phyloP scores from a whole-genome alignment of 2,888 invertebrate species.

The Drosophila fungiperda region DNA sequence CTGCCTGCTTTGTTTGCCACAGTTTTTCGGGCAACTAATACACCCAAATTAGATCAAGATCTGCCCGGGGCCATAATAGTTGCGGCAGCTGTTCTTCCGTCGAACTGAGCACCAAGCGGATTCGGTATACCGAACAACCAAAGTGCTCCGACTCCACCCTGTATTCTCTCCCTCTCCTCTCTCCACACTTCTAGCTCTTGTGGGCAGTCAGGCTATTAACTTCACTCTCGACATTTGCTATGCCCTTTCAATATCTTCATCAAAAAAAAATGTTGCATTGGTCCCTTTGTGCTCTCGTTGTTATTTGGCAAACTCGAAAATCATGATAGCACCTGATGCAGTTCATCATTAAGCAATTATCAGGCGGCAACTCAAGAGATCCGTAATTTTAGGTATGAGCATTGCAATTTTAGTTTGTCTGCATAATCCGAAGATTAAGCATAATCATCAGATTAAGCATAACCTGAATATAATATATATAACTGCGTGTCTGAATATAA shows the following conservation, averaged over 20 bases:
- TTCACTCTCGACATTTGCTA: conserved; percentile 55
- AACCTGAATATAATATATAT: conserved; percentile 1
- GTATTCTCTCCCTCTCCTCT: conserved; percentile 1
- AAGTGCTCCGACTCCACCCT: conserved; percentile 1
- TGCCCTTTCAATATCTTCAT: conserved; percentile 51
- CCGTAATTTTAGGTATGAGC: conserved; percentile 27
- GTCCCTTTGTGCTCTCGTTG: conserved; percentile 19
- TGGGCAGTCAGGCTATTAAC: conserved; percentile 61
- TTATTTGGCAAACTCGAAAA: conserved; percentile 52
- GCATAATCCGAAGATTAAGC: conserved; percentile 10
- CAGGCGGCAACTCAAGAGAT: conserved; percentile 24
- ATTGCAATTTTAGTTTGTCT: conserved; percentile 19
- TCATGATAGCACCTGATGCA: conserved; percentile 72
- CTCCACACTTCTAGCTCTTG: conserved; percentile 39
- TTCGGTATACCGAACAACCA: conserved; percentile 46
- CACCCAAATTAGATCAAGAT: conserved; percentile 80
- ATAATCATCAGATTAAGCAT: conserved; percentile 10
- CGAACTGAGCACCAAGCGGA: conserved; percentile 56
- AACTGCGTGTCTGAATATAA: neutral
- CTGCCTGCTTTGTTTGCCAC: conserved; percentile 58
- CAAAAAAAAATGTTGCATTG: conserved; percentile 18
- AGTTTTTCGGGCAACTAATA: conserved; percentile 75
- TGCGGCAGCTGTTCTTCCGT: conserved; percentile 67
- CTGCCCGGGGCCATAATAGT: conserved; percentile 57
- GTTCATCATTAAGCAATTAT: conserved; percentile 67